Base-by-base conservation (phyloP, 2,888 invertebrate genomes). In the Coleophora flavipennella region DNA sequence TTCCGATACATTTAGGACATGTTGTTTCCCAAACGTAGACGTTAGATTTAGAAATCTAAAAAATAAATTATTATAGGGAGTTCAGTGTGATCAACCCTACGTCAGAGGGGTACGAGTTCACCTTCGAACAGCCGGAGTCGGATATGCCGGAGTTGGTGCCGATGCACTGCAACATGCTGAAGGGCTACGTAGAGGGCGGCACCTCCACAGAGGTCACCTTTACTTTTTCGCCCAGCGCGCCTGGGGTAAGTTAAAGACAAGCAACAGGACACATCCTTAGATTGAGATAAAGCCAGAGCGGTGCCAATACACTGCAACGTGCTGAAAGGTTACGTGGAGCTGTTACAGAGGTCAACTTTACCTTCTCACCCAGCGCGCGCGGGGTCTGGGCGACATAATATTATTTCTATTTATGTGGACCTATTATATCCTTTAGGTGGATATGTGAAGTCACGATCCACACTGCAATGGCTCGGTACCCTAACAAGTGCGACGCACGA, bases 61-160 rank as follows among this genome's bases (percentile, higher is more conserved):
- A n/a, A n/a, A n/a, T n/a, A n/a, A n/a, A n/a, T n/a, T n/a, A n/a
- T n/a, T n/a, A n/a, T n/a, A 90, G 90, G 53, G 70, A 77, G 35
- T 90, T 92, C 56, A 80, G 83, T 43, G 81, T 91, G 6, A 84
- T 91, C 27, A 92, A 92, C 60, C 91, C 91, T 1, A 90, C 90
- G 0, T 77, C 70, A 38, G 81, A 87, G 48, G 74, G 81, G 7
- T 90, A 90, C 56, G 77, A 78, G 46, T 90, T 87, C 55, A 72
- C 83, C 41, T 90, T 90, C 32, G 29, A 33, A 8, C 11, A 11
- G 11, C 13, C 28, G 2, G 35, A 13, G 8, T 2, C 12, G 25
- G 29, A 85, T 86, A 11, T 2, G n/a, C 10, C 10, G 8, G 68
- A 73, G n/a, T 60, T 79, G n/a, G 70, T 83, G 13, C 80, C 85